Percentiles rank a stretch among this genome's conserved stretches.
Evolutionary conservation across 2,888 invertebrate species (phyloP).

Genomic region (Lordiphosa andalusiaca): DNA sequence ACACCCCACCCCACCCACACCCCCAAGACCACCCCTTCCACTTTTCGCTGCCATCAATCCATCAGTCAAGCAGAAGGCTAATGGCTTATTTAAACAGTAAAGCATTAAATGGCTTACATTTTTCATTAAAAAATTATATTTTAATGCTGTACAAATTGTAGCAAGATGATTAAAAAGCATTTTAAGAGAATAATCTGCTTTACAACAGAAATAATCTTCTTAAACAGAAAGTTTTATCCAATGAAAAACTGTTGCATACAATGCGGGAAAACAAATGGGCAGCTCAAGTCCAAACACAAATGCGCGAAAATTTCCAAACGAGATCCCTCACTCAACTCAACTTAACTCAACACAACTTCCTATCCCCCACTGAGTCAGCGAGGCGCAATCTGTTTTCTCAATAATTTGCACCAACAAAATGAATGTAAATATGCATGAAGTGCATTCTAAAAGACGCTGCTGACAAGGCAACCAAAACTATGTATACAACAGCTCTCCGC

Average conservation of each 20-base stretch:
- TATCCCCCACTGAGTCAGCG: slow-evolving; percentile 14
- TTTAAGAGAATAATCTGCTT: slow-evolving; percentile 25
- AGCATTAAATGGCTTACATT: slow-evolving; percentile 30
- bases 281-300: slow-evolving; percentile 10
- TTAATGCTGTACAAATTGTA: slow-evolving; percentile 28
- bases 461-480: slow-evolving; percentile 31
- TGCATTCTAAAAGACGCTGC: slow-evolving; percentile 38
- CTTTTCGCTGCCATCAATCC: slow-evolving; percentile 11
- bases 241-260: slow-evolving; percentile 23
- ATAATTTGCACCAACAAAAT: slow-evolving; percentile 56
- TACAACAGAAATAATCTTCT: slow-evolving; percentile 28
- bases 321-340: slow-evolving; percentile 21
- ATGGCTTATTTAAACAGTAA: slow-evolving; percentile 36
- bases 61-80: slow-evolving; percentile 37
- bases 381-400: slow-evolving; percentile 59
- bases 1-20: too few species aligned
- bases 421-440: slow-evolving; percentile 47
- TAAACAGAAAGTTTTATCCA: slow-evolving; percentile 19
- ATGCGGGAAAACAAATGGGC: background rate
- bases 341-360: slow-evolving; percentile 10
- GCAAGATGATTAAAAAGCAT: slow-evolving; percentile 18
- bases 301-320: slow-evolving; percentile 31
- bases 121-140: slow-evolving; percentile 30
- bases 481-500: slow-evolving; percentile 20
- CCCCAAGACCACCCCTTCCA: too few species aligned